A percentile compares a stretch with the other conserved stretches of the same genome.
Evolutionary conservation across 2,888 invertebrate species (phyloP).

Genomic region (Drosophila quinaria): DNA sequence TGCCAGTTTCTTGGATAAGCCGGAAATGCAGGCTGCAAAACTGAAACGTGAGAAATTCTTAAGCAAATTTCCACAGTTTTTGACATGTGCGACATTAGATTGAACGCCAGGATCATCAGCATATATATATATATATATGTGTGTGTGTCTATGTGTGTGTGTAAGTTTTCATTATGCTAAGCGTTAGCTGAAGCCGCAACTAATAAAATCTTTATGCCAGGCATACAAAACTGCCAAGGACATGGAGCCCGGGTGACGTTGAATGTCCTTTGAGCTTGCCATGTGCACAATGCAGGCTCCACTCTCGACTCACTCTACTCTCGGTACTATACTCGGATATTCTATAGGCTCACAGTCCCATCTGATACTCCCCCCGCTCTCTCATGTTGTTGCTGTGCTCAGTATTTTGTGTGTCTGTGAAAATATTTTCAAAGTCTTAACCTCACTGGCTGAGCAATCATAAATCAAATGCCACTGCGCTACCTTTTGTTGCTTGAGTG

Average conservation of each 20-base stretch:
- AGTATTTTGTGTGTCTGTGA: slow-evolving; percentile 72
- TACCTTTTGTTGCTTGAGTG: slow-evolving; percentile 79
- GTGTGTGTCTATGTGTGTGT: slow-evolving; percentile 14
- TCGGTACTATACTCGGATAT: neutral
- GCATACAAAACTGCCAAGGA: slow-evolving; percentile 42
- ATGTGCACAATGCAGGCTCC: slow-evolving; percentile 37
- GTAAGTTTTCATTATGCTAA: slow-evolving; percentile 50
- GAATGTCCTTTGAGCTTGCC: slow-evolving; percentile 42
- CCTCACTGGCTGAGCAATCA: slow-evolving; percentile 77
- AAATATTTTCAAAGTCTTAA: slow-evolving; percentile 81
- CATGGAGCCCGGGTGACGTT: slow-evolving; percentile 20
- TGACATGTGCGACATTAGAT: slow-evolving; percentile 76
- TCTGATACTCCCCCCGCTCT: neutral
- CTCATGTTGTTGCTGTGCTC: slow-evolving; percentile 19
- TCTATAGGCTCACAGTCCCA: slow-evolving; percentile 20
- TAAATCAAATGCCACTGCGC: slow-evolving; percentile 77
- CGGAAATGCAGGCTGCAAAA: slow-evolving; percentile 50
- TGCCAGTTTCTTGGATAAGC: slow-evolving; percentile 13
- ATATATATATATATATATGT: slow-evolving; percentile 3
- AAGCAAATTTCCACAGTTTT: slow-evolving; percentile 69
- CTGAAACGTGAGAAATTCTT: slow-evolving; percentile 71
- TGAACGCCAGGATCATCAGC: slow-evolving; percentile 62
- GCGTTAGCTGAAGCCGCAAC: slow-evolving; percentile 52
- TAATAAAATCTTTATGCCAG: slow-evolving; percentile 69
- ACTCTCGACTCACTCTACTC: neutral